Evolutionary conservation across 2,797 vertebrate species (phyloP), one percentile per base, ranked within the genome.

Genomic region (Chaetodon trifasciatus): DNA sequence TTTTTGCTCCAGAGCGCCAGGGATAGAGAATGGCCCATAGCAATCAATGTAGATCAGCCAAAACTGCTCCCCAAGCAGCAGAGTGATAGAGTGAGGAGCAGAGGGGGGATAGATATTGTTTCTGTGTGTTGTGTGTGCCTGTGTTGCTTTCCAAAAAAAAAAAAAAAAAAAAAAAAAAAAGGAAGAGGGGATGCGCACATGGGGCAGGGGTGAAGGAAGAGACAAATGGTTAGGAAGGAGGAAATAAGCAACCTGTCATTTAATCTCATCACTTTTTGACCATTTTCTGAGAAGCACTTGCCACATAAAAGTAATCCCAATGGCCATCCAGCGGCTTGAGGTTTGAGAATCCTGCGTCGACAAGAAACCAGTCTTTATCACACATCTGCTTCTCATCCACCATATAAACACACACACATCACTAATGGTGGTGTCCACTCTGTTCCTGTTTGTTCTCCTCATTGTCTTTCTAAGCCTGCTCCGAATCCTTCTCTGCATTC

Each of bases 41-140:
- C 92, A 93, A 94, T 94, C 92, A 92, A 92, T 92, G 92, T 87
- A 94, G 91, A 94, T 94, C 92, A 92, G 89, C 91, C 81, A 82
- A 84, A 91, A 93, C 76, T 60, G 87, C 80, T 94, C 91, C 91
- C 90, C 73, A 44, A 86, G 86, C 86, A 74, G 82, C 64, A 28
- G 81, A 76, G 79, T 89, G 88, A 92, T 90, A 47, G 89, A 88
- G 86, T 83, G 75, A 74, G 71, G 68, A 81, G 82, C 81, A 81
- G 79, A 76, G 75, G 74, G 76, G 71, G 67, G 79, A 57, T 39
- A n/a, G 84, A 76, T 67, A 74, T 83, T 83, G 88, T 88, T 79
- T 86, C 74, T 82, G 32, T 61, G 65, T 49, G 39, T 70, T 66
- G 46, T 49, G 70, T 6, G 70, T 17, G 55, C 56, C 47, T 68